A percentile compares a stretch with the other conserved stretches of the same genome.
These are phyloP conservation scores for Neodiprion fabricii DNA, from an alignment of 1,140 invertebrate genomes.

Conservation along the genomic window DNA sequence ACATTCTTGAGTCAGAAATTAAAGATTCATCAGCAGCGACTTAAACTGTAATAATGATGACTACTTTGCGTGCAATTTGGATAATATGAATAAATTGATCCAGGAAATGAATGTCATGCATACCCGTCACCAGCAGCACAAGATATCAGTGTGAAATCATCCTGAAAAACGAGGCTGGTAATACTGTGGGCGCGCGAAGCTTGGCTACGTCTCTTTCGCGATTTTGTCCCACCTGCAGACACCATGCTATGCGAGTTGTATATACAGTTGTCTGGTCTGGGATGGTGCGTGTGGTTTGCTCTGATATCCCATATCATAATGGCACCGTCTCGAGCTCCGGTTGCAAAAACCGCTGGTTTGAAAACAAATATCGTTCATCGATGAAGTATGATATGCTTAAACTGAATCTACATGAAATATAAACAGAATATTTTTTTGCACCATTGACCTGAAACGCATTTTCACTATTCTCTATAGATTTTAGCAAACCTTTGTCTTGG, in stretches of 20 bases:
- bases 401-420: constrained; percentile 14
- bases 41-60: no score
- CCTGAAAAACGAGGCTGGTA: constrained; percentile 81
- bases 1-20: neutral
- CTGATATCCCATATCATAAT: constrained; percentile 85
- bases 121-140: constrained; percentile 84
- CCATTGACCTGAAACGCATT: neutral
- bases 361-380: constrained; percentile 14
- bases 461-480: no score
- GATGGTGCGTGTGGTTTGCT: constrained; percentile 58
- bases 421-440: constrained; percentile 15
- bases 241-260: constrained; percentile 66
- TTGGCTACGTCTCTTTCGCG: constrained; percentile 48
- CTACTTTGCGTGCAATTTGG: neutral
- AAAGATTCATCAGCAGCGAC: constrained; percentile 10
- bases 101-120: constrained; percentile 25
- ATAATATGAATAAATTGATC: neutral
- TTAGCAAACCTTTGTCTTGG: constrained; percentile 62
- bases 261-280: constrained; percentile 70
- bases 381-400: constrained; percentile 3
- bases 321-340: constrained; percentile 83
- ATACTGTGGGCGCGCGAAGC: constrained; percentile 67
- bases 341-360: constrained; percentile 76
- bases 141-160: constrained; percentile 77
- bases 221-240: constrained; percentile 57